These are phyloP conservation scores for Eristalis arbustorum DNA, from an alignment of 2,888 invertebrate species.

Conservation along the genomic window DNA sequence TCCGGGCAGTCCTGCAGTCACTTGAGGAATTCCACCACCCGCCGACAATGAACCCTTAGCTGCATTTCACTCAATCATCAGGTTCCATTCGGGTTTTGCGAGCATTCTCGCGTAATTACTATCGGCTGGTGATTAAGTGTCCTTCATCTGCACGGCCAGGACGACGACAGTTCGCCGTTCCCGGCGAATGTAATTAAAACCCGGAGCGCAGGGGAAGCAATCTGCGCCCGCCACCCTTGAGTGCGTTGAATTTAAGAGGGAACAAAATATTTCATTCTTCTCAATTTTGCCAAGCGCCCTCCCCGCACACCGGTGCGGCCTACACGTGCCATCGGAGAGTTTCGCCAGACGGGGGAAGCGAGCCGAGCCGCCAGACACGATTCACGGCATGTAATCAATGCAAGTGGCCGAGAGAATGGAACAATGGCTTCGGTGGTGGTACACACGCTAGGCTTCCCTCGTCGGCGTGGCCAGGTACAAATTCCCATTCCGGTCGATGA, in stretches of 20 bases:
- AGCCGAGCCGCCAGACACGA: conserved; percentile 33
- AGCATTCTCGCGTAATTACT: conserved; percentile 50
- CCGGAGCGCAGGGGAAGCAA: conserved; percentile 47
- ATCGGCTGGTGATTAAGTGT: conserved; percentile 63
- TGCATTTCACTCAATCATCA: conserved; percentile 18
- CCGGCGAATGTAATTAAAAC: conserved; percentile 55
- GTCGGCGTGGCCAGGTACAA: not conserved
- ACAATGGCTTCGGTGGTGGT: conserved; percentile 49
- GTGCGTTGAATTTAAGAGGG: conserved; percentile 46
- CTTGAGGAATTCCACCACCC: conserved; percentile 24
- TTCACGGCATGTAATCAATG: conserved; percentile 53
- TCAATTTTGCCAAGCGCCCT: not conserved
- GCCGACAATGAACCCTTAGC: conserved; percentile 28
- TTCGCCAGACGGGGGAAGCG: conserved; percentile 25
- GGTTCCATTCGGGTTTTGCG: conserved; percentile 21
- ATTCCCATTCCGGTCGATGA: conserved; percentile 58
- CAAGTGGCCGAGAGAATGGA: conserved; percentile 43
- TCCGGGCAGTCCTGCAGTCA: not conserved
- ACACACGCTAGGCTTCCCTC: not conserved
- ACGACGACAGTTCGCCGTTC: not conserved
- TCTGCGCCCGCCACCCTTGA: conserved; percentile 35
- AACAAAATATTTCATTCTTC: conserved; percentile 28
- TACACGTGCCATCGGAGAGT: not conserved
- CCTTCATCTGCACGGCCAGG: conserved; percentile 14
- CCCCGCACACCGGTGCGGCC: not conserved